phyloP scores from a whole-genome alignment of 2,888 invertebrate species.

The Girardia tigrina region DNA sequence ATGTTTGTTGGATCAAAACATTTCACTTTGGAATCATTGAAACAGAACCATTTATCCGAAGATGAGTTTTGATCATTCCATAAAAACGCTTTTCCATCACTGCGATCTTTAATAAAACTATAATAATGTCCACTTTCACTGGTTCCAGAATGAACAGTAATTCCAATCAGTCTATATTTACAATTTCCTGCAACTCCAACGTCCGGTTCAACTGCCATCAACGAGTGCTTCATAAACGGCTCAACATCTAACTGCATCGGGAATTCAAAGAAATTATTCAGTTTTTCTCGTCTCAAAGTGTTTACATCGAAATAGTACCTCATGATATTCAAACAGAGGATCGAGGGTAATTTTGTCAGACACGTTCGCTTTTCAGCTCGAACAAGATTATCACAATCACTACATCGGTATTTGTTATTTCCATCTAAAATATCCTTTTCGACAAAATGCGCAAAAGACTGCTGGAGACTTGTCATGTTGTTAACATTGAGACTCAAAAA shows the following conservation, averaged over 20 bases:
- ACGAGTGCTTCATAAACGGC: constrained; percentile 72
- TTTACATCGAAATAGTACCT: constrained; percentile 91
- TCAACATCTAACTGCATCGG: constrained; percentile 82
- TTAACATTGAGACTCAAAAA: constrained; percentile 88
- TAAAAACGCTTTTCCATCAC: constrained; percentile 41
- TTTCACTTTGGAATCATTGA: constrained; percentile 56
- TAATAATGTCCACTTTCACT: constrained; percentile 93
- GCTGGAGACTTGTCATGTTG: constrained; percentile 76
- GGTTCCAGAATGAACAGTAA: constrained; percentile 91
- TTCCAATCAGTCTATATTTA: constrained; percentile 69
- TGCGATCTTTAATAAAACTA: constrained; percentile 75
- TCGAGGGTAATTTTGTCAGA: constrained; percentile 78
- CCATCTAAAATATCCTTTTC: constrained; percentile 89
- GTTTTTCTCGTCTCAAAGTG: constrained; percentile 89
- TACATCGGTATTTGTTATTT: constrained; percentile 92
- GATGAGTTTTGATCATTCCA: constrained; percentile 39
- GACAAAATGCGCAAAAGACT: constrained; percentile 85
- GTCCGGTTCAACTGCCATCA: background rate
- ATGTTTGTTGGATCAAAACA: constrained; percentile 85
- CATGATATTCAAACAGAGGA: constrained; percentile 89
- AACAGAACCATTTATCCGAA: constrained; percentile 53
- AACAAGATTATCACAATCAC: constrained; percentile 82
- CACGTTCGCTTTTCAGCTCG: constrained; percentile 84
- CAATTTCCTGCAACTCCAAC: background rate
- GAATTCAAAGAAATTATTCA: constrained; percentile 89